Evolutionary conservation across 2,797 vertebrate species (phyloP), one percentile per base, ranked within the genome.

Genomic region (Intellagama lesueurii): DNA sequence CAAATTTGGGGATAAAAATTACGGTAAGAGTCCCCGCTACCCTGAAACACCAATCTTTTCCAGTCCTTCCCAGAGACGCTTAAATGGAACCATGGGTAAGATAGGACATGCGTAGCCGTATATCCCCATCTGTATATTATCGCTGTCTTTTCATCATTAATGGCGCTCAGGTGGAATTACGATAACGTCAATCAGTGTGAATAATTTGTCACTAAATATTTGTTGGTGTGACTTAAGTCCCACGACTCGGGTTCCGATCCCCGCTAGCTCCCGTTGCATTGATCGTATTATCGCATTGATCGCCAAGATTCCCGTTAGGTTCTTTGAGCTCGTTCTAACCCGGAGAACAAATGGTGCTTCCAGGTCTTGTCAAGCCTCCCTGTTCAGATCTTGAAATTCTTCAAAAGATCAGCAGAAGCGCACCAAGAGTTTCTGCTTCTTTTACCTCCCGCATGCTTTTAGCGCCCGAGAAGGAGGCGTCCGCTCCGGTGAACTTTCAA

Each of bases 101-200:
- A 92, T 14, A 83, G 40, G 77, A n/a, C n/a, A 7, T 64, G 8
- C 5, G 12, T 16, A 12, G 26, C 28, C 12, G 4, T 64, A 28
- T 30, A 47, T 79, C 47, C 0, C 22, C 26, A 3, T 47, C 24
- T 78, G 11, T 78, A 1, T 78, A 14, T 84, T 16, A 32, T 32
- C 17, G 7, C 90, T 92, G 93, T 90, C 92, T 91, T 93, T 91
- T 93, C 91, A 95, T 95, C 94, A 92, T 92, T 91, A 92, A 88
- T 91, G 93, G 92, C 86, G 91, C 92, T 94, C 94, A 79, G 77
- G 79, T 87, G 85, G 94, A 94, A 95, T 95, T 95, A 93, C 79
- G 88, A 89, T 91, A 79, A 93, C 0, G 83, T 92, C 95, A 94
- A 87, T 95, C 93, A 95, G 87, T 80, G 90, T 85, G 93, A 94